Evolutionary conservation across 2,888 invertebrate genomes (phyloP).

Genomic region (Chaitophorus viminalis): DNA sequence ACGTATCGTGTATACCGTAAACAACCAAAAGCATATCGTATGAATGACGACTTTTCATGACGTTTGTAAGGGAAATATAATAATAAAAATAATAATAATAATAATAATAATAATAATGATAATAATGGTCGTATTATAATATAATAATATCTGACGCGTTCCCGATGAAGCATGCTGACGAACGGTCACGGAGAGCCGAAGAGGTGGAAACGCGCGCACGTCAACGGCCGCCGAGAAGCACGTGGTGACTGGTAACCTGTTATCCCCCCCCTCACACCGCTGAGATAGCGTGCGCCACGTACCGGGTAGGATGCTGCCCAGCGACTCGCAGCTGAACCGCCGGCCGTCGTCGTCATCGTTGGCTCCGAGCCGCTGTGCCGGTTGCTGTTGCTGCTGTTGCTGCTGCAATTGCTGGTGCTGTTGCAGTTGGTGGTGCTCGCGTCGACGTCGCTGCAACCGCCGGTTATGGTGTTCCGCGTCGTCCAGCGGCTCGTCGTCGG

Average conservation of each 20-base stretch:
- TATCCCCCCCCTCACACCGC: neutral
- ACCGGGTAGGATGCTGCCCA: conserved; percentile 46
- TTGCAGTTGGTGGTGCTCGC: neutral
- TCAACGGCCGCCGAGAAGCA: conserved; percentile 16
- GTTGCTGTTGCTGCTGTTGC: neutral
- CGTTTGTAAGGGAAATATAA: too few relatives aligned
- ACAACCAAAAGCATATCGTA: too few relatives aligned
- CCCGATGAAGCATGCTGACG: neutral
- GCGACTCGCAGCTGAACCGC: conserved; percentile 49
- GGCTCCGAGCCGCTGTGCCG: neutral
- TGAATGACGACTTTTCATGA: too few relatives aligned
- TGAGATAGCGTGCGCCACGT: neutral
- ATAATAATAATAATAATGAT: too few relatives aligned
- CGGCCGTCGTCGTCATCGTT: conserved; percentile 1
- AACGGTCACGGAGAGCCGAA: neutral
- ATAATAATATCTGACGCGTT: too few relatives aligned
- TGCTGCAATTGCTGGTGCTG: neutral
- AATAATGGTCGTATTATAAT: too few relatives aligned
- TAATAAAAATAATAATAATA: too few relatives aligned
- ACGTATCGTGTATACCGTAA: too few relatives aligned
- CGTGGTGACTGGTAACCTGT: conserved; percentile 22
- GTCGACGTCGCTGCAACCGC: neutral
- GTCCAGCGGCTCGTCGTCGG: conserved; percentile 21
- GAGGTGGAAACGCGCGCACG: neutral
- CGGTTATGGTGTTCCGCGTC: conserved; percentile 37